Percentiles rank a stretch among this genome's conserved stretches.
Conservation (phyloP, 2,113 vertebrate genomes). For the Eptesicus fuscus region DNA sequence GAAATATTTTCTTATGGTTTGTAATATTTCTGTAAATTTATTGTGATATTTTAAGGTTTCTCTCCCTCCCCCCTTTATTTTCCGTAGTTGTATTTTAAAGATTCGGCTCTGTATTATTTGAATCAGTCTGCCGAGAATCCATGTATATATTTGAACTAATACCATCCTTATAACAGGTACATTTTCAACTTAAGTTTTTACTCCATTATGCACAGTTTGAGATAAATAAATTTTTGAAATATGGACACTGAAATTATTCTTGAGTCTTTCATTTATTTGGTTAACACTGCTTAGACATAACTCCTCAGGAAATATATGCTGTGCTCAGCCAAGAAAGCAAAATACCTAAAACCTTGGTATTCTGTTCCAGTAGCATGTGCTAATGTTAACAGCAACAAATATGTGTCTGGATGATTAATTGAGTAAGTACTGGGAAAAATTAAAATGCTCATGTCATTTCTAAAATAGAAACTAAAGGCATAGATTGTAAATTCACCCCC, state of each 20-base stretch:
- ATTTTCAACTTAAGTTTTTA: slow-evolving; percentile 99
- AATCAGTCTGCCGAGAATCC: slow-evolving; percentile 94
- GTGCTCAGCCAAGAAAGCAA: slow-evolving; percentile 25
- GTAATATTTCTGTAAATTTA: slow-evolving; percentile 99
- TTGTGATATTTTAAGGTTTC: slow-evolving; percentile 98
- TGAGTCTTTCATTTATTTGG: slow-evolving; percentile 95
- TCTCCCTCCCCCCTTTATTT: slow-evolving; percentile 84
- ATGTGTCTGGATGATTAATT: slow-evolving; percentile 52
- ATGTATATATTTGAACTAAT: slow-evolving; percentile 99
- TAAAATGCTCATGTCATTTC: slow-evolving; percentile 42
- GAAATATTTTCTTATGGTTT: slow-evolving; percentile 99
- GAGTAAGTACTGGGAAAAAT: slow-evolving; percentile 23
- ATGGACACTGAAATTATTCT: slow-evolving; percentile 96
- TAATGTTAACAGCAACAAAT: slow-evolving; percentile 40
- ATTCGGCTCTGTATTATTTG: slow-evolving; percentile 95
- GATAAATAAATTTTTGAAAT: slow-evolving; percentile 99
- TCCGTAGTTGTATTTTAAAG: slow-evolving; percentile 98
- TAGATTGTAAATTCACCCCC: slow-evolving; percentile 9
- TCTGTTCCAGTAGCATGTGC: slow-evolving; percentile 21
- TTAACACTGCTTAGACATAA: slow-evolving; percentile 49
- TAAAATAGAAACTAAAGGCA: slow-evolving; percentile 32
- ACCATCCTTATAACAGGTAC: slow-evolving; percentile 99
- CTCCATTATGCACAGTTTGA: slow-evolving; percentile 99
- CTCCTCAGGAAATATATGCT: slow-evolving; percentile 48
- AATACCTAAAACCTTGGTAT: slow-evolving; percentile 20